Evolutionary conservation across 2,113 vertebrate species (phyloP).

Genomic region (Eulacestoma nigropectus): DNA sequence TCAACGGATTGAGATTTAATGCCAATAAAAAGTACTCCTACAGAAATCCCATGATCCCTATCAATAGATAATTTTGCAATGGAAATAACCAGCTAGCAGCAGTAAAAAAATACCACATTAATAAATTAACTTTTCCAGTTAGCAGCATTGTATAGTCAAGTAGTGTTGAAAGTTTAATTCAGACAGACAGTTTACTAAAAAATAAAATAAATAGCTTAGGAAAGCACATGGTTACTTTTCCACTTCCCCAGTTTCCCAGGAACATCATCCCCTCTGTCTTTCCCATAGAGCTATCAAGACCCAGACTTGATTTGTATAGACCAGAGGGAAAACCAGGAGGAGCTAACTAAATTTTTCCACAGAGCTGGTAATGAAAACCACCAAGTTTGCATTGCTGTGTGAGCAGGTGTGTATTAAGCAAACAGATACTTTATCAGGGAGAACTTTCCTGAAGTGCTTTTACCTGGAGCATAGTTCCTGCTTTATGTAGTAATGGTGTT

Average conservation of each 20-base stretch:
- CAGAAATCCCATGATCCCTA: neutral
- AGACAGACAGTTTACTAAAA: neutral
- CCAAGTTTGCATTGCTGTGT: neutral
- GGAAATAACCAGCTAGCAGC: neutral
- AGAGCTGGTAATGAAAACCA: neutral
- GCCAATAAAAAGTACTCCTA: neutral
- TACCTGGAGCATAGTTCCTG: neutral
- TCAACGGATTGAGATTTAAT: neutral
- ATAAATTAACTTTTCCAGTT: neutral
- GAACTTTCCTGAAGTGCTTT: neutral
- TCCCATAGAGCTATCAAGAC: neutral
- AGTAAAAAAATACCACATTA: neutral
- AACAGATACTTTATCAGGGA: neutral
- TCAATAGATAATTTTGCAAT: neutral
- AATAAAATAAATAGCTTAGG: neutral
- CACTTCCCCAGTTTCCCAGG: neutral
- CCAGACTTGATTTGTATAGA: neutral
- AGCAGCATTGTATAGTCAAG: neutral
- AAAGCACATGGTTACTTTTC: neutral
- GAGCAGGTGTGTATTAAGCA: neutral
- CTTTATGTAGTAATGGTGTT: neutral
- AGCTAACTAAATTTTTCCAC: neutral
- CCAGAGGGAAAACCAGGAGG: neutral
- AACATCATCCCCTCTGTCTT: neutral
- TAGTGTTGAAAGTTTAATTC: neutral